Base-by-base conservation (phyloP, 2,888 invertebrate species). In the Gryllus longicercus region DNA sequence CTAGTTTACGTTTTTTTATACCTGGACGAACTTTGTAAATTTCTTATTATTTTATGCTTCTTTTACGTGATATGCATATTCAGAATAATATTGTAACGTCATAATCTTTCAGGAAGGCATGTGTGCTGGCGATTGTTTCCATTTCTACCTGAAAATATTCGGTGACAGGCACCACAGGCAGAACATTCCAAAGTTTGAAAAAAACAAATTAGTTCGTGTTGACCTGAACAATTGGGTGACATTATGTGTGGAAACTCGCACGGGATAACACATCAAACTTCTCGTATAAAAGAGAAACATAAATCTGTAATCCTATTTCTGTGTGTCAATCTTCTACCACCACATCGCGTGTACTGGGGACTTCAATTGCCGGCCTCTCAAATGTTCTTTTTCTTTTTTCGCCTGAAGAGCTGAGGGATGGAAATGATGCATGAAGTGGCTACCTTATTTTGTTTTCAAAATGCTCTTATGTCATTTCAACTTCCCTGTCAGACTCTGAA, bases 201-300 rank as follows among this genome's bases (percentile, higher is more conserved):
- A 63, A 10, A 63, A n/a, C 14, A 63, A 63, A 63, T 63, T 63
- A 63, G 63, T 63, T 63, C 63, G 16, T 14, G 63, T 63, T 14
- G 63, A 18, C 63, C n/a, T 14, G 63, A 63, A 63, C 14, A 63
- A 63, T 38, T 38, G 63, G 63, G 63, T 18, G 63, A 3, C 16
- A n/a, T 63, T 63, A 63, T 63, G 63, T 63, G 63, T 63, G 63
- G 63, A 63, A 63, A 63, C 16, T 63, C 63, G n/a, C 63, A 63
- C 63, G 63, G 8, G 10, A 14, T 10, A 63, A 63, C 63, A 10
- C 16, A 18, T 63, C n/a, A 14, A 63, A 63, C 63, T 63, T 63
- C 63, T 63, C 63, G 63, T 18, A 63, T 63, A 63, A 63, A 63
- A 63, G 3, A 18, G n/a, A n/a, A 14, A 18, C 63, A 63, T 63